Evolutionary conservation across 2,888 invertebrate genomes (phyloP), one percentile per base, ranked within the genome.

Genomic region (Drosophila flavopinicola): DNA sequence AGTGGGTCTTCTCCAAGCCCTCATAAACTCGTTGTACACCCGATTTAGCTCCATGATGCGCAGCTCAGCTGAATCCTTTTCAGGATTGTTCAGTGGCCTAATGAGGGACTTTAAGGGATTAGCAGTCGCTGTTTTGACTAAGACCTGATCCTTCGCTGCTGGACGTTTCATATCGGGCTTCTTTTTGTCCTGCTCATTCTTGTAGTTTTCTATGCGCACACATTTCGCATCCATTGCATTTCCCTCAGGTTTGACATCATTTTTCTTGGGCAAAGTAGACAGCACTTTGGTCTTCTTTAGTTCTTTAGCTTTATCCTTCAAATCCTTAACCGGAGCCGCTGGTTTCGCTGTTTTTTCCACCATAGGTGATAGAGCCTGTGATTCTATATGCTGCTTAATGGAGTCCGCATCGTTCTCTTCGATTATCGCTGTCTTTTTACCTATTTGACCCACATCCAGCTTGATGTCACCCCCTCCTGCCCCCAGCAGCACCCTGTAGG

Each of bases 401-500:
- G 42, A 32, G 10, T 49, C 71, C 1, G n/a, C 29, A 9, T 39
- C 35, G 3, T 33, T 35, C 6, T 71, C 60, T 2, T 57, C 71
- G 1, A 39, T 48, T 6, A 51, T 6, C 5, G 56, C 52, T 1
- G 20, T 15, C 3, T 33, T 38, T 30, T 54, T 49, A 10, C 15
- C 24, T 10, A 49, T 20, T 7, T 54, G 30, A n/a, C 17, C 52
- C 5, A 48, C 13, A 4, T 33, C n/a, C 4, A 39, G 29, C 10
- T 39, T 63, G 1, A n/a, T 13, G 1, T 33, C 41, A 3, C 37
- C 42, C 7, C 10, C 41, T 1, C 37, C 49, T n/a, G n/a, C n/a
- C 4, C 45, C 11, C 3, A 61, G 6, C 0, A 66, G 45, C 7
- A 66, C 58, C 7, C 53, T 41, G 45, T 82, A 75, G 1, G 77